Evolutionary conservation across 2,797 vertebrate genomes (phyloP), one percentile per base, ranked within the genome.

Genomic region (Prunella strophiata): DNA sequence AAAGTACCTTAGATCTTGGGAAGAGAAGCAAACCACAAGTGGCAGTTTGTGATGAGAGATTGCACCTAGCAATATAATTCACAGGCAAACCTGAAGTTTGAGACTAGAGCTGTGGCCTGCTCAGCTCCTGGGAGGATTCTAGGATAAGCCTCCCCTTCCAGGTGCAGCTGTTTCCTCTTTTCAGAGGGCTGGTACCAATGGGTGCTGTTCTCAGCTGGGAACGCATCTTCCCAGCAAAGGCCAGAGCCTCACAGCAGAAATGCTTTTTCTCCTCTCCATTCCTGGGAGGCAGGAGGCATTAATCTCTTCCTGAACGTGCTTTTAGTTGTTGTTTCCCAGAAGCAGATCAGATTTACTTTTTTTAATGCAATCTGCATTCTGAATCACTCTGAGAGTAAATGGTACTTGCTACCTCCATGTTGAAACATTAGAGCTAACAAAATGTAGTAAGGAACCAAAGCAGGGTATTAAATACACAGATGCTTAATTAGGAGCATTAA

Each of bases 301-400:
- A 88, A 83, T 92, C 72, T 55, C 72, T 74, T 83, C 54, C 65
- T 81, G 93, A 92, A 78, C 3, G 5, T 78, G 82, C 72, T 94
- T 91, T 91, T 92, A 65, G 89, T 88, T 68, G 51, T 82, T 87
- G 75, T 84, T 96, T 94, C 85, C 88, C 85, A 91, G 89, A 93
- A 92, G 70, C 54, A 40, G 72, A 89, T 94, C 85, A 68, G 75
- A 92, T 92, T 85, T 82, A 55, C 47, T 34, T 66, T 50, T 88
- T 74, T 42, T 29, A 68, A 70, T 67, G 81, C 29, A 0, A 68
- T 75, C 68, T 66, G 36, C 34, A 13, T 73, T 86, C 62, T 81
- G 70, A 67, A 85, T 84, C 40, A 7, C 68, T 55, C 61, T 40
- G 45, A 65, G 51, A 81, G 58, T 84, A 72, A 34, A 83, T 27